phyloP scores from a whole-genome alignment of 2,888 invertebrate species.

The Thera britannica region DNA sequence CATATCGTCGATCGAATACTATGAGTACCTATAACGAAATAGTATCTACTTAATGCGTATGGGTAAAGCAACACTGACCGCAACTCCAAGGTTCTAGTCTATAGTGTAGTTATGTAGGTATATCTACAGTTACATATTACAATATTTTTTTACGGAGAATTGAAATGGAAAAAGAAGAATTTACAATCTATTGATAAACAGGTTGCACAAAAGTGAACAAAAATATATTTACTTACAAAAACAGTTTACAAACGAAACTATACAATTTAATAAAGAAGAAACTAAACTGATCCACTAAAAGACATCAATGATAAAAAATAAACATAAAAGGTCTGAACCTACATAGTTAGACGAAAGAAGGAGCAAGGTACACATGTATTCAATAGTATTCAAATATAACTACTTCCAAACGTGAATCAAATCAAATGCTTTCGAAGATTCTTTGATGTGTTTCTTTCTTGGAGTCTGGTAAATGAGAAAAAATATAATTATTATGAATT shows the following conservation, averaged over 20 bases:
- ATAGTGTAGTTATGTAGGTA: too few species aligned
- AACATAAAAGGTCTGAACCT: too few species aligned
- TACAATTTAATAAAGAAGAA: background rate
- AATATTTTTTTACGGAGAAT: too few species aligned
- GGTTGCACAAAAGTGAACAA: background rate
- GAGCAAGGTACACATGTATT: too few species aligned
- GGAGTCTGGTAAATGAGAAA: conserved; percentile 21
- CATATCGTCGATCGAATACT: background rate
- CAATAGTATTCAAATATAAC: too few species aligned
- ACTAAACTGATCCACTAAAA: background rate
- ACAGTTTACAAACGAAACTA: background rate
- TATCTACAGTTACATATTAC: too few species aligned
- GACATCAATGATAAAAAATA: background rate
- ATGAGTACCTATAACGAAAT: background rate
- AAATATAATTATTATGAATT: background rate
- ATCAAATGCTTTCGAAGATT: conserved; percentile 4
- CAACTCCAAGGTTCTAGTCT: too few species aligned
- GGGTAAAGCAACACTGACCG: too few species aligned
- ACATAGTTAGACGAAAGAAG: too few species aligned
- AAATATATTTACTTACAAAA: conserved; percentile 1
- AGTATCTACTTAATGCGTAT: too few species aligned
- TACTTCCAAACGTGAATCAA: background rate
- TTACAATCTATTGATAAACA: too few species aligned
- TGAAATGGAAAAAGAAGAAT: too few species aligned
- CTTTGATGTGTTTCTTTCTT: conserved; percentile 8